Evolutionary conservation across 2,797 vertebrate genomes (phyloP), one percentile per base, ranked within the genome.

Genomic region (Loriculus beryllinus): DNA sequence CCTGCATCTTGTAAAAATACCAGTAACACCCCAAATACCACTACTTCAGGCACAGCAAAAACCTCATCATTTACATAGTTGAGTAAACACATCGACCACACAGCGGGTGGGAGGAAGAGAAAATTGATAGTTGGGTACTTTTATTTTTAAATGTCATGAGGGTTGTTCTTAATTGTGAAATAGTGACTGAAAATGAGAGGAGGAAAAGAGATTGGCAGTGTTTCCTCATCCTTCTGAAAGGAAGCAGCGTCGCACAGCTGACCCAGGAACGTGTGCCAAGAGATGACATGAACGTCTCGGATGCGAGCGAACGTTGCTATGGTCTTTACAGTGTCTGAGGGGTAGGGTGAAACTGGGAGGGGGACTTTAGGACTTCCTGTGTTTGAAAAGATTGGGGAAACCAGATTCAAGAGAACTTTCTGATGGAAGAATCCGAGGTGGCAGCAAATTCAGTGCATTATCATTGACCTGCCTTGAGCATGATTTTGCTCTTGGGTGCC

Each of bases 141-240:
- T 92, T 93, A 95, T 94, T 94, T 95, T 92, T 72, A 88, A 88
- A 29, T 91, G 84, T 95, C 94, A 91, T 25, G 59, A 69, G 88
- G 57, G 33, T 81, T 88, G 70, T 69, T 52, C 69, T 90, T 86
- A 72, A 80, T 95, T 96, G 93, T 94, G 96, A 93, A 95, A 96
- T n/a, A 86, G 70, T 45, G 43, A 80, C 76, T 96, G 31, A 96
- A 95, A 89, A 76, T 13, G 79, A 94, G 72, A 83, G 83, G 67
- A 91, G 84, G 86, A 91, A 78, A 86, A 65, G 79, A 19, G 47
- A 54, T 76, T 60, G 82, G 85, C 84, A 88, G 0, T 0, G 0
- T 88, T 96, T 96, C 94, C 89, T 91, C 70, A 28, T 82, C 84
- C 68, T 85, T 82, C 57, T 79, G 78, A 95, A 90, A 69, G 88